A percentile compares a stretch with the other conserved stretches of the same genome.
Evolutionary conservation across 2,888 invertebrate genomes (phyloP).

Genomic region (Cerceris rybyensis): DNA sequence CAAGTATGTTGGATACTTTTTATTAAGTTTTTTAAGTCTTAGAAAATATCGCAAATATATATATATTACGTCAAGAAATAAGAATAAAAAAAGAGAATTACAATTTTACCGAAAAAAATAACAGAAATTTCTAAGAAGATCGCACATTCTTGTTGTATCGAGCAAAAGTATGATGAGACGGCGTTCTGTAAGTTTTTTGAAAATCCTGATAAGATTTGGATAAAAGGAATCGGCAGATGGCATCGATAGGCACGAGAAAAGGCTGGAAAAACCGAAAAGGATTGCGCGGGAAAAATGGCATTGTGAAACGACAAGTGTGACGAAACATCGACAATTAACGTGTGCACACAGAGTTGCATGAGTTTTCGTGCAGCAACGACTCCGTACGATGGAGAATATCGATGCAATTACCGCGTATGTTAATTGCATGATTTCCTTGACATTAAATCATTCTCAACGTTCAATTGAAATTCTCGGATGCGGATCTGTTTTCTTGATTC

Average conservation of each 20-base stretch:
- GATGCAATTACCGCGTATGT: neutral
- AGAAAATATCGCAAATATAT: too few relatives aligned
- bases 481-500: neutral
- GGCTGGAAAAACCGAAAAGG: slow-evolving; percentile 25
- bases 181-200: too few relatives aligned
- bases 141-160: too few relatives aligned
- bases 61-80: too few relatives aligned
- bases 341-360: neutral
- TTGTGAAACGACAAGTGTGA: neutral
- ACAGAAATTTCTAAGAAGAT: too few relatives aligned
- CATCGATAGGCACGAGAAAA: slow-evolving; percentile 22
- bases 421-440: neutral
- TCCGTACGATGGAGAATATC: neutral
- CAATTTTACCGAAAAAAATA: too few relatives aligned
- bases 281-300: neutral
- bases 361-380: neutral
- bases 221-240: slow-evolving; percentile 30
- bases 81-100: too few relatives aligned
- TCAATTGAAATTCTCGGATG: neutral
- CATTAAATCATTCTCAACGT: neutral
- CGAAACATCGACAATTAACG: neutral
- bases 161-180: too few relatives aligned
- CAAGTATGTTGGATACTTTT: too few relatives aligned
- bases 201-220: slow-evolving; percentile 29
- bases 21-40: too few relatives aligned